Base-by-base conservation (phyloP, 2,888 invertebrate genomes). In the Zaprionus obscuricornis region DNA sequence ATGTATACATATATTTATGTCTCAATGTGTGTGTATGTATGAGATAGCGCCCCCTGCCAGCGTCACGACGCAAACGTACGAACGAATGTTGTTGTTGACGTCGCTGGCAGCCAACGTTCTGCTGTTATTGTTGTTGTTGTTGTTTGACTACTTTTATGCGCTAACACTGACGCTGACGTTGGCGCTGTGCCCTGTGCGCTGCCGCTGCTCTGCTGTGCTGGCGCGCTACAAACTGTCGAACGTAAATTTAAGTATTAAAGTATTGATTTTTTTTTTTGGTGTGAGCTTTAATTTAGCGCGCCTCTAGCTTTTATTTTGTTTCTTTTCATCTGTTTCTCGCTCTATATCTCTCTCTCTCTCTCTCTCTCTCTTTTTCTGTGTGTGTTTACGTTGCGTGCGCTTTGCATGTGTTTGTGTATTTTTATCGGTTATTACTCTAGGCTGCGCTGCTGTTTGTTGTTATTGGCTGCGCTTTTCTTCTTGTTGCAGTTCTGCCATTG, bases 201-300 rank as follows among this genome's bases (percentile, higher is more conserved):
- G 45, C 49, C 33, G 55, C 47, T 13, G 45, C 36, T 27, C 37
- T 47, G 47, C 33, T 47, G 29, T 39, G 39, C 24, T 36, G 49
- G 46, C 51, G 50, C 50, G 40, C 3, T 10, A 8, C 13, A 13
- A 58, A 36, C 54, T 54, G 72, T 56, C 37, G 56, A 40, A 26
- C 13, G n/a, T n/a, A n/a, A n/a, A n/a, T n/a, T n/a, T 46, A 59
- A 66, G 66, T 66, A 54, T 36, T 71, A 59, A 79, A 76, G 78
- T 84, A 79, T 79, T 79, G 78, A 84, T 79, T 79, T 79, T 79
- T 84, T 56, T 70, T 36, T 69, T 69, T 16, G n/a, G n/a, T n/a
- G 66, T 13, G 63, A 76, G 84, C 78, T 78, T 78, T 83, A 78
- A 78, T 83, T 78, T 83, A 73, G 73, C 79, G 65, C 70, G 59